A percentile compares a stretch with the other conserved stretches of the same genome.
phyloP scores from a whole-genome alignment of 2,113 vertebrate species.

The Riparia riparia region DNA sequence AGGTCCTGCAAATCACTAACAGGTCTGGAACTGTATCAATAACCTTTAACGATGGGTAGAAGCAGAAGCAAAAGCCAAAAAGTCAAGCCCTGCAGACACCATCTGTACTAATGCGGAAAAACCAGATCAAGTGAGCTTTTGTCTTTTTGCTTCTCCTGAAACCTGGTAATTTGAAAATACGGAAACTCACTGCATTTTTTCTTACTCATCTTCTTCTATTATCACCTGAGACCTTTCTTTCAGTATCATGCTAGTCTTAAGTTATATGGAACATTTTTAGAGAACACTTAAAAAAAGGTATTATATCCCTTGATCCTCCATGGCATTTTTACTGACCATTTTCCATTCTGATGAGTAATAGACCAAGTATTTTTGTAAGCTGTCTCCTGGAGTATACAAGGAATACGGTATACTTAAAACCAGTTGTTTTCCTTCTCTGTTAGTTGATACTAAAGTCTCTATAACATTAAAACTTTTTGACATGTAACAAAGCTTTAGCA shows the following conservation, averaged over 20 bases:
- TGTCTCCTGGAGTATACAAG: background rate
- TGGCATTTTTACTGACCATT: background rate
- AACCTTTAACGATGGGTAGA: background rate
- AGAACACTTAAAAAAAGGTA: background rate
- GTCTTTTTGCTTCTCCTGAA: background rate
- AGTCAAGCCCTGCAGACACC: rapidly evolving
- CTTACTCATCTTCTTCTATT: background rate
- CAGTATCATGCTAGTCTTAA: background rate
- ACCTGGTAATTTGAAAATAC: background rate
- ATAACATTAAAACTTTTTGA: background rate
- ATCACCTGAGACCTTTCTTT: background rate
- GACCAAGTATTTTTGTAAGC: background rate
- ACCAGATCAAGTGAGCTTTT: background rate
- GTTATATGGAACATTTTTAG: background rate
- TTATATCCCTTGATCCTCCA: background rate
- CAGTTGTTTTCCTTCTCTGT: background rate
- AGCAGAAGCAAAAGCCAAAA: background rate
- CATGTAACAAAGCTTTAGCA: background rate
- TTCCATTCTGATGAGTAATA: background rate
- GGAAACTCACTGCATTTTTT: background rate
- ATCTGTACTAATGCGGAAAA: background rate
- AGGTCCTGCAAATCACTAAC: background rate
- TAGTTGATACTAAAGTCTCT: background rate
- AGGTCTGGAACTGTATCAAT: background rate
- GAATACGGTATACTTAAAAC: background rate